Conservation (phyloP, 37 sponge, comb jelly and placozoan species). For the Crambe crambe region DNA sequence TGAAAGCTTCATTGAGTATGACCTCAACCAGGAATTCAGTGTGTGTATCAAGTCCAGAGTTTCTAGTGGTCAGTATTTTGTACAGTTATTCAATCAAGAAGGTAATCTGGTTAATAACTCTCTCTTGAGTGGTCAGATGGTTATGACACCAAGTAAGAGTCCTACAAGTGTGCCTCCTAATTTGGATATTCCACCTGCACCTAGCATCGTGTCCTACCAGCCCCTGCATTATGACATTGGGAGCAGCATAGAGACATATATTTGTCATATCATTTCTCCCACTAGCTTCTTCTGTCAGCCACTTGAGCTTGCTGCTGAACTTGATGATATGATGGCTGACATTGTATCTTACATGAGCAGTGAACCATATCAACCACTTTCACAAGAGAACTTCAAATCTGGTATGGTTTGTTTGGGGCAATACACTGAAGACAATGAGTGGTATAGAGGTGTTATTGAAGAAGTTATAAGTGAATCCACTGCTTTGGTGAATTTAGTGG, state of each 20-base stretch:
- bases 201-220: neutral
- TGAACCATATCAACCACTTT: neutral
- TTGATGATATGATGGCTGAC: conserved; percentile 65
- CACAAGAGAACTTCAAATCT: neutral
- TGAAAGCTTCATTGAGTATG: conserved; percentile 22
- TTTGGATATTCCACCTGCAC: neutral
- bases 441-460: conserved; percentile 75
- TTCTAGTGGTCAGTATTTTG: conserved; percentile 32
- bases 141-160: neutral
- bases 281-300: conserved; percentile 80
- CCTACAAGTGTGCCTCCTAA: neutral
- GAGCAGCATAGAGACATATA: conserved; percentile 45
- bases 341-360: conserved; percentile 14
- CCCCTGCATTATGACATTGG: conserved; percentile 23
- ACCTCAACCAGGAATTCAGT: conserved; percentile 55
- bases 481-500: conserved; percentile 57
- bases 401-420: conserved; percentile 59
- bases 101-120: conserved; percentile 1
- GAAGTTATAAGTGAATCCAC: conserved; percentile 13
- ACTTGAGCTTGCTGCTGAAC: conserved; percentile 51
- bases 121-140: neutral
- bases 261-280: conserved; percentile 54
- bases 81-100: conserved; percentile 36
- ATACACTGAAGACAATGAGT: conserved; percentile 61
- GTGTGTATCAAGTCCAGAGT: conserved; percentile 1